phyloP scores from a whole-genome alignment of 2,888 invertebrate species.

The Bombyx huttoni region DNA sequence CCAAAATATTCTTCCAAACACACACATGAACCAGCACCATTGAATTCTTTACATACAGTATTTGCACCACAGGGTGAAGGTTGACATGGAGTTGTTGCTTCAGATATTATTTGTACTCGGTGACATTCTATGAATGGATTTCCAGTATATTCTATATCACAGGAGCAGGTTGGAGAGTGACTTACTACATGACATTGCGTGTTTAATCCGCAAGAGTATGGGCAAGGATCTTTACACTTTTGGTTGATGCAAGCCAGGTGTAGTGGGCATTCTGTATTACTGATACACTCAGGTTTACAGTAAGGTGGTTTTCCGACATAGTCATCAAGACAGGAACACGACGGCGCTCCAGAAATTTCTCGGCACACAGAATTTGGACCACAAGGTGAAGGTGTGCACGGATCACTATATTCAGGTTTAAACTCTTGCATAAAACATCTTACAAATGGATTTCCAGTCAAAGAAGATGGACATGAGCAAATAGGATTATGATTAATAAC shows the following conservation, averaged over 20 bases:
- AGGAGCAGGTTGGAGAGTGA: conserved; percentile 81
- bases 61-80: conserved; percentile 78
- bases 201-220: conserved; percentile 79
- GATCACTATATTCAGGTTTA: conserved; percentile 67
- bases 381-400: conserved; percentile 85
- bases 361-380: conserved; percentile 84
- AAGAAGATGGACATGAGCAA: conserved; percentile 78
- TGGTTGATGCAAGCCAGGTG: conserved; percentile 81
- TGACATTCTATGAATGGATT: conserved; percentile 82
- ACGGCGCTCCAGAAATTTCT: conserved; percentile 76
- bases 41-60: conserved; percentile 75
- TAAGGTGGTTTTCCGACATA: conserved; percentile 81
- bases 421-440: conserved; percentile 72
- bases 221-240: conserved; percentile 83
- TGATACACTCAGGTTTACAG: conserved; percentile 85
- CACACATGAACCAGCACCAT: conserved; percentile 76
- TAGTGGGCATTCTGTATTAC: conserved; percentile 80
- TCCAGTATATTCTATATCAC: conserved; percentile 77
- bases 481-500: conserved; percentile 87
- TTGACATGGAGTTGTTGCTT: conserved; percentile 68
- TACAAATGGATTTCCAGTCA: conserved; percentile 83
- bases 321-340: conserved; percentile 80
- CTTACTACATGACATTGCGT: conserved; percentile 83
- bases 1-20: conserved; percentile 80
- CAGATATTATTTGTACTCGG: conserved; percentile 38